Percentiles rank a stretch among this genome's conserved stretches.
Conservation (phyloP, 2,797 vertebrate genomes). For the Falco novaeseelandiae region DNA sequence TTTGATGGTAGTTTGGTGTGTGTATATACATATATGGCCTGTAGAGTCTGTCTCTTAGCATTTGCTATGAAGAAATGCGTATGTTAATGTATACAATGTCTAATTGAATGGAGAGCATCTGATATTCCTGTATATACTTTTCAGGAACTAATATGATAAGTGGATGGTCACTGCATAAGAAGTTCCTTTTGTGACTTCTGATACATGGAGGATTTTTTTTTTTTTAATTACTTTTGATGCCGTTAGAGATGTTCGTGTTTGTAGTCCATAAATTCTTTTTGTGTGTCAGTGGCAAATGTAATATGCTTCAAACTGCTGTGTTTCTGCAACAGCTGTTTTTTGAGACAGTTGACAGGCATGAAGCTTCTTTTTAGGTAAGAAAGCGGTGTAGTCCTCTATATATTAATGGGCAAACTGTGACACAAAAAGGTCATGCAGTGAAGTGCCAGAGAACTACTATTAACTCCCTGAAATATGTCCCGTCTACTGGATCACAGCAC, state of each 20-base stretch:
- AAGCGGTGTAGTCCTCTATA: not conserved
- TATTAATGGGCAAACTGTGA: not conserved
- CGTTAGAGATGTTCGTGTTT: not conserved
- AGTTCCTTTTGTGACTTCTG: not conserved
- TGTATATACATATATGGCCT: accelerated
- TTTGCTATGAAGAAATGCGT: not conserved
- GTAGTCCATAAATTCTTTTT: not conserved
- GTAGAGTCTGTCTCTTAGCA: not conserved
- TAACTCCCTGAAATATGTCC: not conserved
- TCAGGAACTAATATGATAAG: not conserved
- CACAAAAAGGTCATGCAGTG: not conserved
- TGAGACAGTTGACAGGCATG: not conserved
- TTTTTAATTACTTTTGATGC: no score
- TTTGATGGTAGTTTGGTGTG: not conserved
- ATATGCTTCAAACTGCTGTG: not conserved
- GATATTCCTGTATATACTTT: not conserved
- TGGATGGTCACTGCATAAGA: accelerated
- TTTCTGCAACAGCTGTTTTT: not conserved
- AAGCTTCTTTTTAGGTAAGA: not conserved
- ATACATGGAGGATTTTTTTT: not conserved
- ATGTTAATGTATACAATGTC: not conserved
- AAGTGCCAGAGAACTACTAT: not conserved
- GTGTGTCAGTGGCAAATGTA: not conserved
- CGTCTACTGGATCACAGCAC: not conserved
- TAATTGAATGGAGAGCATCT: not conserved